Conservation (phyloP, 2,888 invertebrate species). For the Venustoraphidia nigricollis region DNA sequence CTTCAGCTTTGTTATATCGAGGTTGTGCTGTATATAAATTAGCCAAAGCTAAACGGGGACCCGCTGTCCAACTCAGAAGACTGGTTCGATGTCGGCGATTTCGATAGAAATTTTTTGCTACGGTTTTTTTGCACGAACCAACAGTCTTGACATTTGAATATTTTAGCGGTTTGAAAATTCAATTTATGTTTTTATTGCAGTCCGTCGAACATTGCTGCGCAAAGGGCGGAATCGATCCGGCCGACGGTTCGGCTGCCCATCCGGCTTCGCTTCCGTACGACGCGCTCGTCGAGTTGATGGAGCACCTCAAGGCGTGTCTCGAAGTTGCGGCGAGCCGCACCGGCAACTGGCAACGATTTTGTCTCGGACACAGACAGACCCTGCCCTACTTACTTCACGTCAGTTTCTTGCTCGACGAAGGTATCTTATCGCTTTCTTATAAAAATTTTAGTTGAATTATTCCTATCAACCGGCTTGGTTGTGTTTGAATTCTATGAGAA, state of each 20-base stretch:
- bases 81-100: too few relatives aligned
- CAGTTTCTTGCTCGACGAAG: conserved; percentile 77
- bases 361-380: conserved; percentile 53
- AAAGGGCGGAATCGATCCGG: conserved; percentile 36
- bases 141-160: not conserved
- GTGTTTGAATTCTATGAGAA: conserved; percentile 5
- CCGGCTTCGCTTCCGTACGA: conserved; percentile 61
- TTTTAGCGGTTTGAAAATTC: not conserved
- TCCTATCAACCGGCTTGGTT: too few relatives aligned
- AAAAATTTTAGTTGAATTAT: conserved; percentile 4
- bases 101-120: too few relatives aligned
- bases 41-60: too few relatives aligned
- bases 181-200: conserved; percentile 16
- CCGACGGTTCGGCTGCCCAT: conserved; percentile 26
- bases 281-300: conserved; percentile 83
- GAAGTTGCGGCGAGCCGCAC: conserved; percentile 86
- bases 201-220: conserved; percentile 35
- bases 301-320: conserved; percentile 84
- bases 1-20: too few relatives aligned
- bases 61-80: too few relatives aligned
- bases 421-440: conserved; percentile 17
- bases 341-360: conserved; percentile 90
- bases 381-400: conserved; percentile 72
- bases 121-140: too few relatives aligned
- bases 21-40: too few relatives aligned